A percentile compares a stretch with the other conserved stretches of the same genome.
These are phyloP conservation scores for Drosophila yakuba DNA, from an alignment of 1,140 invertebrate genomes.

Conservation along the genomic window DNA sequence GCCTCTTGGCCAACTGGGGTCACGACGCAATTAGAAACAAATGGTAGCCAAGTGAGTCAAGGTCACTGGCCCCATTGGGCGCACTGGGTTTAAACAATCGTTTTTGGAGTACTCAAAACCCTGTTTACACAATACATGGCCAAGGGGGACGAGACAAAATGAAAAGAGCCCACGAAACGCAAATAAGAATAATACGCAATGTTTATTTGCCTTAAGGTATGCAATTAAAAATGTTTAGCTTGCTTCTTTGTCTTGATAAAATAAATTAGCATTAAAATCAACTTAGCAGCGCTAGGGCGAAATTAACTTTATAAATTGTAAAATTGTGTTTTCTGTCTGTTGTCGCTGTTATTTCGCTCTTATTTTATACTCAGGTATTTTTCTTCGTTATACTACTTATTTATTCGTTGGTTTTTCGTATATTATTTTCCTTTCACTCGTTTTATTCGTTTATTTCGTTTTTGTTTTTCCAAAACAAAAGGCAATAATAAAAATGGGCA, in stretches of 20 bases:
- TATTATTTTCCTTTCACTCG: not conserved
- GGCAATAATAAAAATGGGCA: constrained; percentile 5
- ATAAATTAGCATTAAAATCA: constrained; percentile 75
- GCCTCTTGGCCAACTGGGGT: constrained; percentile 2
- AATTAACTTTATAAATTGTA: constrained; percentile 71
- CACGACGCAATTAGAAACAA: constrained; percentile 23
- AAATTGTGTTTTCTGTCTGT: constrained; percentile 53
- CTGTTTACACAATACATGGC: constrained; percentile 3
- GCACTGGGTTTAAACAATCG: constrained; percentile 1
- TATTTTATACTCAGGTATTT: constrained; percentile 25
- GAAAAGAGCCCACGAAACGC: constrained; percentile 47
- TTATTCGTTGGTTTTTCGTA: constrained; percentile 51
- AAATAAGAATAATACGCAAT: constrained; percentile 62
- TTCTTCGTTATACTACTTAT: constrained; percentile 43
- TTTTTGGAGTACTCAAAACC: constrained; percentile 1
- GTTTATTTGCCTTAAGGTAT: constrained; percentile 67
- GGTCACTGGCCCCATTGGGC: constrained; percentile 7
- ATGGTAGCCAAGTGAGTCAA: constrained; percentile 25
- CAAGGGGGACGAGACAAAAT: constrained; percentile 58
- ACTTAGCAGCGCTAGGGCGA: constrained; percentile 58
- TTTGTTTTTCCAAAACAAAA: constrained; percentile 24
- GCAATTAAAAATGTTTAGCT: constrained; percentile 60
- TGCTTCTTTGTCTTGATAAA: constrained; percentile 51
- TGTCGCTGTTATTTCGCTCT: constrained; percentile 15
- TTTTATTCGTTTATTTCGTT: not conserved